Percentiles rank a stretch among this genome's conserved stretches.
These are phyloP conservation scores for Rhodinocichla rosea DNA, from an alignment of 2,113 vertebrate species.

Conservation along the genomic window DNA sequence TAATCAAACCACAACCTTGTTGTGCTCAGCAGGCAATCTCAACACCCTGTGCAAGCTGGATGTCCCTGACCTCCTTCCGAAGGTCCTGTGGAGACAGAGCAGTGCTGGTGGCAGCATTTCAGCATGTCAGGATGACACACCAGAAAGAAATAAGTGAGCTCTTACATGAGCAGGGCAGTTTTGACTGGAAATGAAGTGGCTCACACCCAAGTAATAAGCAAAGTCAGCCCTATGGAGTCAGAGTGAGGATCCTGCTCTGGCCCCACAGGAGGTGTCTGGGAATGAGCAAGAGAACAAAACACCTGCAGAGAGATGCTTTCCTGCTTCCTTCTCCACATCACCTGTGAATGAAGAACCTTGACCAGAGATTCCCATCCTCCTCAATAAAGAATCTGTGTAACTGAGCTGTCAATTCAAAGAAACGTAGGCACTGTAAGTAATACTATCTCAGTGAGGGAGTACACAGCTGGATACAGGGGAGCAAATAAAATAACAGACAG, in stretches of 20 bases:
- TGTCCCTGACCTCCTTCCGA: background rate
- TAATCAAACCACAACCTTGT: background rate
- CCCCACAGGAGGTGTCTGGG: background rate
- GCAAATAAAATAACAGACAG: background rate
- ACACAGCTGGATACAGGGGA: background rate
- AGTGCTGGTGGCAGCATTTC: background rate
- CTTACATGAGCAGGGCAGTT: background rate
- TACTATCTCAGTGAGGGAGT: background rate
- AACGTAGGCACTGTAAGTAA: background rate
- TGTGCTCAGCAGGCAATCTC: background rate
- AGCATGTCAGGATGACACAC: background rate
- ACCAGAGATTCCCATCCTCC: background rate
- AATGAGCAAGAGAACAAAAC: background rate
- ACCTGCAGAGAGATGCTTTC: background rate
- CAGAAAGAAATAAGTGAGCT: background rate
- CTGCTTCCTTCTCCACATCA: background rate
- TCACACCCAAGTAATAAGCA: background rate
- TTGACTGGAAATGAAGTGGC: background rate
- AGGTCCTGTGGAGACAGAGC: background rate
- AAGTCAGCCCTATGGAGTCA: background rate
- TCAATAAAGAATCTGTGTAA: rapidly evolving
- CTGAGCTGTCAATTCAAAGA: background rate
- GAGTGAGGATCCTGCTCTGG: background rate
- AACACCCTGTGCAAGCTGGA: background rate
- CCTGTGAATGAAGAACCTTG: background rate